Conservation (phyloP, 1,140 invertebrate genomes). For the Stratiolaelaps scimitus region DNA sequence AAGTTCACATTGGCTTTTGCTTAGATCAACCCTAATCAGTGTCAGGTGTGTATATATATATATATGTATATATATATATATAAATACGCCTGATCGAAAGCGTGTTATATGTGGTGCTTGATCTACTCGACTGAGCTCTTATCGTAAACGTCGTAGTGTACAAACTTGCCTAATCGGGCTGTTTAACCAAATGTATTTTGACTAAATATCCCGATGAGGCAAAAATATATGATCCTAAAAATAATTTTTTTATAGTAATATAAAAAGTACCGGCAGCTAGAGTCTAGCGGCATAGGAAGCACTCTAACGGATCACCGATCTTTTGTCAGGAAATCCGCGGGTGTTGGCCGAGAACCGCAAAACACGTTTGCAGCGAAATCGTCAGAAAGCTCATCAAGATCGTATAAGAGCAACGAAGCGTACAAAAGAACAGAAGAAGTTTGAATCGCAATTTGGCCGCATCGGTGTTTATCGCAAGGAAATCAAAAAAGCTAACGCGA, state of each 20-base stretch:
- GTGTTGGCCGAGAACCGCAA: slow-evolving; percentile 10
- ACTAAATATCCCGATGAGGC: background rate
- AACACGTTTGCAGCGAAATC: slow-evolving; percentile 12
- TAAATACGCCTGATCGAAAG: no score
- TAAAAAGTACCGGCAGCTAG: background rate
- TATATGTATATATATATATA: no score
- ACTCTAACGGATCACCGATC: background rate
- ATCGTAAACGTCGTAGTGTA: no score
- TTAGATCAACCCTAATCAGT: no score
- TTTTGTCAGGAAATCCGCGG: slow-evolving; percentile 14
- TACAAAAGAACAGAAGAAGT: slow-evolving; percentile 4
- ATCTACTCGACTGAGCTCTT: no score
- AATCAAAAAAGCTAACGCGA: background rate
- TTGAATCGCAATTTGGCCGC: slow-evolving; percentile 13
- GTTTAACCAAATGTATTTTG: background rate
- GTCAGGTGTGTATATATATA: no score
- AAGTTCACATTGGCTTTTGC: no score
- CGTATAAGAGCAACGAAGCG: background rate
- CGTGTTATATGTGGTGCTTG: no score
- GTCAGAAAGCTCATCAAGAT: slow-evolving; percentile 12
- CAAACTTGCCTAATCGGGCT: no score
- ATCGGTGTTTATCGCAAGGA: slow-evolving; percentile 5
- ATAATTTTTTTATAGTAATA: no score
- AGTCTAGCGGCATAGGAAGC: background rate
- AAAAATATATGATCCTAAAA: background rate